Evolutionary conservation across 2,888 invertebrate species (phyloP), one percentile per base, ranked within the genome.

Genomic region (Timema cristinae): DNA sequence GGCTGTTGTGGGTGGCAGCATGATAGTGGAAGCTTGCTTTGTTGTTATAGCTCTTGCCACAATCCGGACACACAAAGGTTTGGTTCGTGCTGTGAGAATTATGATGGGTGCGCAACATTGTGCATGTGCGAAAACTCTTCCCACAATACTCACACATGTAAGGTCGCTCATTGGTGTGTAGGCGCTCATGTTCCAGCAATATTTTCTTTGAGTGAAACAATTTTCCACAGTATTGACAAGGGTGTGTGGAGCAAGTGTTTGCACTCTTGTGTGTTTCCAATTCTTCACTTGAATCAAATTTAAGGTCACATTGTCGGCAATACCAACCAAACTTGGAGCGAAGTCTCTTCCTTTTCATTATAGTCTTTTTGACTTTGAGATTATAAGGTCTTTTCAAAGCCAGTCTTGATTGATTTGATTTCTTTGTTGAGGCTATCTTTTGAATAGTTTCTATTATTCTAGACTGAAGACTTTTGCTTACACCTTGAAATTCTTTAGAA

Each of bases 141-240:
- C 76, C 76, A 74, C 81, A 82, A 67, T 78, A 76, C 7, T 79
- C 76, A 70, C 81, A 81, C 5, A 73, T 73, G 70, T 75, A 77
- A 47, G 77, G 73, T 10, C 69, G 66, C 66, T 63, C 63, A 7
- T 48, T 48, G 32, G 63, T 63, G 63, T 63, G 63, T 32, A 63
- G 47, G 7, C 63, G 69, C 75, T 13, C 71, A 69, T 54, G 77
- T 79, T 63, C 47, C 11, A 63, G 32, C 11, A 32, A 63, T 32
- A 47, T 63, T 32, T 47, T 63, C 47, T 48, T 32, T 6, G 32
- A 63, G 47, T 63, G 63, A 9, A 63, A 63, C 63, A 47, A 48
- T 48, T 63, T 63, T 13, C 47, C 47, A 32, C 63, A 63, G 63
- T 47, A 63, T 7, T 63, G 32, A 47, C 63, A 63, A 9, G 32